Evolutionary conservation across 1,140 invertebrate genomes (phyloP).

Genomic region (Trachymyrmex septentrionalis): DNA sequence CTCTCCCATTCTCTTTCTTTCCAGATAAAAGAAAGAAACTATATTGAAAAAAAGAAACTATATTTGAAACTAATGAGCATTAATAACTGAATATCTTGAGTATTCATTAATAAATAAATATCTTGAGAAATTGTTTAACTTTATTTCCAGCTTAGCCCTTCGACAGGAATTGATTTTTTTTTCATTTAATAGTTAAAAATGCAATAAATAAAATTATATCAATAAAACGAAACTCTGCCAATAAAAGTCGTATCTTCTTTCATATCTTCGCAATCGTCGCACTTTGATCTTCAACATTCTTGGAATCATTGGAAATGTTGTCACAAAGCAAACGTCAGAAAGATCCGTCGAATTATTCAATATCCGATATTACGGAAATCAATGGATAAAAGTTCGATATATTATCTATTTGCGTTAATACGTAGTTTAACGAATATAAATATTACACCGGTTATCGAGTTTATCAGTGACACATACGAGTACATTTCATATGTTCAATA

Average conservation of each 20-base stretch:
- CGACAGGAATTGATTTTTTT: neutral
- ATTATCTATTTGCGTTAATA: slow-evolving; percentile 17
- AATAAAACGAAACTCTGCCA: neutral
- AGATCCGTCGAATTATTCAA: neutral
- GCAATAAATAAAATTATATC: neutral
- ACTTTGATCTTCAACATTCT: neutral
- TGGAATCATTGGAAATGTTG: neutral
- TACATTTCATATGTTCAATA: neutral
- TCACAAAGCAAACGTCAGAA: neutral
- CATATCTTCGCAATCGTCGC: neutral
- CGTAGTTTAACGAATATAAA: neutral
- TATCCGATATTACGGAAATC: neutral
- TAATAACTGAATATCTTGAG: neutral
- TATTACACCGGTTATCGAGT: slow-evolving; percentile 12
- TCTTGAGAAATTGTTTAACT: neutral
- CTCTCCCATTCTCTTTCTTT: neutral
- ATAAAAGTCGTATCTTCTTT: neutral
- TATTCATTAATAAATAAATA: too few species aligned
- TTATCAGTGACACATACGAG: neutral
- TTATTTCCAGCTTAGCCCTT: neutral
- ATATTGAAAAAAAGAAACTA: neutral
- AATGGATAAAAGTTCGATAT: slow-evolving; percentile 7
- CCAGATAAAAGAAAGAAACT: neutral
- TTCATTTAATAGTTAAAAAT: too few species aligned
- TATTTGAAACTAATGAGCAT: neutral